These are phyloP conservation scores for Onychomys torridus DNA, from an alignment of 2,797 vertebrate species.

Conservation along the genomic window DNA sequence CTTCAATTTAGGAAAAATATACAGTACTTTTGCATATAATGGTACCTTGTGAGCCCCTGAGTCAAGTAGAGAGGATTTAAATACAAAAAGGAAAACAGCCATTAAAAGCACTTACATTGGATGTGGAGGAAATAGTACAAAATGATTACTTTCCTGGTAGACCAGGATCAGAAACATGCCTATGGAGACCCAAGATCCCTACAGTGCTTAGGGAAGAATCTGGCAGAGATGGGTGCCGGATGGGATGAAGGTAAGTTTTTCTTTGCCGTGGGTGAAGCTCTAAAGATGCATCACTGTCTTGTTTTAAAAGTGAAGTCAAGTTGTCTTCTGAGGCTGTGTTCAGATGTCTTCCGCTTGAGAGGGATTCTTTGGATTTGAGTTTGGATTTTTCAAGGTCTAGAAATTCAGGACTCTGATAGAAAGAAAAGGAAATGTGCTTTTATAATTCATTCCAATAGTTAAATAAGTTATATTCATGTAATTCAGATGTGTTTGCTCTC, in stretches of 20 bases:
- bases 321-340: conserved; percentile 92
- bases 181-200: conserved; percentile 91
- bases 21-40: conserved; percentile 94
- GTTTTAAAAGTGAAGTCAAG: conserved; percentile 91
- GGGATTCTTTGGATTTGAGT: conserved; percentile 95
- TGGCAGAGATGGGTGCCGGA: conserved; percentile 93
- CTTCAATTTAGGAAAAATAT: conserved; percentile 94
- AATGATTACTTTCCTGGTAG: conserved; percentile 93
- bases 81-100: conserved; percentile 90
- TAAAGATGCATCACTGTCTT: conserved; percentile 86
- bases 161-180: conserved; percentile 94
- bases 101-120: conserved; percentile 92
- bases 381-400: conserved; percentile 90
- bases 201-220: conserved; percentile 90
- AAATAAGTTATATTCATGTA: neutral
- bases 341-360: conserved; percentile 89
- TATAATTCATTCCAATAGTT: conserved; percentile 14
- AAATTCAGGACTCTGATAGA: conserved; percentile 91
- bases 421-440: conserved; percentile 62
- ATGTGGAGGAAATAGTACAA: conserved; percentile 89
- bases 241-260: conserved; percentile 90
- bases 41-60: conserved; percentile 96
- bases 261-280: conserved; percentile 87
- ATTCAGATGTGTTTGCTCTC: neutral
- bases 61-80: conserved; percentile 95